These are phyloP conservation scores for Apis laboriosa DNA, from an alignment of 1,140 invertebrate genomes.

Conservation along the genomic window DNA sequence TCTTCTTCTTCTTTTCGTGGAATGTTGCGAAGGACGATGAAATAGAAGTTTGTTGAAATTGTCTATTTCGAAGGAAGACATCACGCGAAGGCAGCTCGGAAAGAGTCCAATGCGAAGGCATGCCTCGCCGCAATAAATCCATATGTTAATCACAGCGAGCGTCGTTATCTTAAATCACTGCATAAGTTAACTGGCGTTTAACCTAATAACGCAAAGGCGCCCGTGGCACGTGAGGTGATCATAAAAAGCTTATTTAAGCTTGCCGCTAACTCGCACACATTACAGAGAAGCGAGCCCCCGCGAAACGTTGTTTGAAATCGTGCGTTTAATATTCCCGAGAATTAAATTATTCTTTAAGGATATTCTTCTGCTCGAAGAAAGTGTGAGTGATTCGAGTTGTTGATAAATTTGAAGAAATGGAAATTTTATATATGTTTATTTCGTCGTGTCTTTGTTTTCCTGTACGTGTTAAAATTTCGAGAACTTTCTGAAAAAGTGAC, in stretches of 20 bases:
- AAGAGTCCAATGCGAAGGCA: constrained; percentile 8
- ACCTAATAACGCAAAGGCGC: constrained; percentile 6
- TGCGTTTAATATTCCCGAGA: background rate
- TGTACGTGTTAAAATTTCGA: too few relatives aligned
- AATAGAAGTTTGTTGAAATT: background rate
- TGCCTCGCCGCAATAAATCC: constrained; percentile 33
- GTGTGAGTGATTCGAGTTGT: too few relatives aligned
- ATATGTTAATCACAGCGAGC: constrained; percentile 44
- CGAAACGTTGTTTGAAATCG: constrained; percentile 2
- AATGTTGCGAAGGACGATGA: background rate
- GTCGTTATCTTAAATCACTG: constrained; percentile 32
- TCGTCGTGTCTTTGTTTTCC: too few relatives aligned
- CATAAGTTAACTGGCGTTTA: constrained; percentile 43
- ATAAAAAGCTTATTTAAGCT: constrained; percentile 24
- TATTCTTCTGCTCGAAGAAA: too few relatives aligned
- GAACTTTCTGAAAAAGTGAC: too few relatives aligned
- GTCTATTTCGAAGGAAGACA: background rate
- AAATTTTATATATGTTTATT: too few relatives aligned
- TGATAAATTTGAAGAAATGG: too few relatives aligned
- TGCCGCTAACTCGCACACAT: background rate
- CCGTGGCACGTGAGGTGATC: constrained; percentile 20
- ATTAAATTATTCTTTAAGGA: background rate
- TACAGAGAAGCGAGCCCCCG: background rate
- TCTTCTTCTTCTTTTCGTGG: background rate
- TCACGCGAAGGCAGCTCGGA: background rate